Conservation (phyloP, 2,888 invertebrate genomes). For the Drosophila vallismaia region DNA sequence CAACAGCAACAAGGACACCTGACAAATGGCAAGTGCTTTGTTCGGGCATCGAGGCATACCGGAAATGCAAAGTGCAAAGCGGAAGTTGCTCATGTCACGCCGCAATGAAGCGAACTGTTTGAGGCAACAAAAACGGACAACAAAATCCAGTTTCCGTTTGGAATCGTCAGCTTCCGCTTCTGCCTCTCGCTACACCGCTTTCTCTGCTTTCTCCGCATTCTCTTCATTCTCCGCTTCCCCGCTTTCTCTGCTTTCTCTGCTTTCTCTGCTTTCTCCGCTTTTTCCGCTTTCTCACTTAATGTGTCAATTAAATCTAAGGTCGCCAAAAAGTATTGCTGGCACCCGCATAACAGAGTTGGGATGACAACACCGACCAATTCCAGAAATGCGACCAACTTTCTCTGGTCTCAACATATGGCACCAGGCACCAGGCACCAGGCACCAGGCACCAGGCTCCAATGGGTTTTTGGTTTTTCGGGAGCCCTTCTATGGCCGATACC, state of each 20-base stretch:
- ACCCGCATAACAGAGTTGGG: too few relatives aligned
- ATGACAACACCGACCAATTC: slow-evolving; percentile 44
- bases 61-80: slow-evolving; percentile 74
- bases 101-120: slow-evolving; percentile 19
- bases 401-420: slow-evolving; percentile 26
- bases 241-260: not conserved
- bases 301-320: slow-evolving; percentile 46
- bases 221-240: too few relatives aligned
- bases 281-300: slow-evolving; percentile 12
- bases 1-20: slow-evolving; percentile 1
- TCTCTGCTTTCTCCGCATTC: not conserved
- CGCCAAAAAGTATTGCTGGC: not conserved
- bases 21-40: slow-evolving; percentile 41
- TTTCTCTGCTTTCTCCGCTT: too few relatives aligned
- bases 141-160: slow-evolving; percentile 28
- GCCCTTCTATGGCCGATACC: too few relatives aligned
- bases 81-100: slow-evolving; percentile 70
- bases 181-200: not conserved
- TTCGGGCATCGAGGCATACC: slow-evolving; percentile 49
- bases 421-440: slow-evolving; percentile 10
- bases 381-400: slow-evolving; percentile 48
- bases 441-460: slow-evolving; percentile 8
- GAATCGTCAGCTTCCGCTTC: slow-evolving; percentile 1
- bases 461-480: not conserved
- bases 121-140: slow-evolving; percentile 23